Percentiles rank a stretch among this genome's conserved stretches.
Conservation (phyloP, 2,888 invertebrate species). For the Nephrocerus scutellatus region DNA sequence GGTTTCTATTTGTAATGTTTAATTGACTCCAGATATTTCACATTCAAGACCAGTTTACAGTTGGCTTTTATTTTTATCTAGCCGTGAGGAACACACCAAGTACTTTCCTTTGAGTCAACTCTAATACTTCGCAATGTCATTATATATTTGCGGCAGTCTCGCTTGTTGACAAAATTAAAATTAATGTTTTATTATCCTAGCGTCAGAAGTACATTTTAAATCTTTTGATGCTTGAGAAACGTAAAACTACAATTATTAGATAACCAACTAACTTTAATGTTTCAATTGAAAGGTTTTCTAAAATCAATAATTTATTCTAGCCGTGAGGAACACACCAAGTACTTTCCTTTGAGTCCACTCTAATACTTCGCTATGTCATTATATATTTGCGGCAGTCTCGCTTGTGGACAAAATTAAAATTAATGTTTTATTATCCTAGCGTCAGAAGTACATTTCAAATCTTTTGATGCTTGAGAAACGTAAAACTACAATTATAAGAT, state of each 20-base stretch:
- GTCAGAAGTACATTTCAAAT: constrained; percentile 22
- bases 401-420: constrained; percentile 37
- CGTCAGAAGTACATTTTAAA: constrained; percentile 10
- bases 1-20: neutral
- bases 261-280: neutral
- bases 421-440: constrained; percentile 41
- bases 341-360: constrained; percentile 23
- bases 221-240: constrained; percentile 18
- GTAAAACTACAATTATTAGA: constrained; percentile 14
- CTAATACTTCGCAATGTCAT: constrained; percentile 23
- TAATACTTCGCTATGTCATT: constrained; percentile 30
- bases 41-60: neutral
- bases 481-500: constrained; percentile 29
- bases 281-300: neutral
- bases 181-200: constrained; percentile 20
- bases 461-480: constrained; percentile 38
- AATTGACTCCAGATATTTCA: too few species aligned
- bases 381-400: constrained; percentile 33
- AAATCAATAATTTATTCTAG: neutral
- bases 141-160: constrained; percentile 22
- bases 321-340: neutral
- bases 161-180: constrained; percentile 28
- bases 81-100: too few species aligned
- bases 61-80: neutral
- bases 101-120: constrained; percentile 20